Base-by-base conservation (phyloP, 2,113 vertebrate genomes). In the Sinocyclocheilus anophthalmus region DNA sequence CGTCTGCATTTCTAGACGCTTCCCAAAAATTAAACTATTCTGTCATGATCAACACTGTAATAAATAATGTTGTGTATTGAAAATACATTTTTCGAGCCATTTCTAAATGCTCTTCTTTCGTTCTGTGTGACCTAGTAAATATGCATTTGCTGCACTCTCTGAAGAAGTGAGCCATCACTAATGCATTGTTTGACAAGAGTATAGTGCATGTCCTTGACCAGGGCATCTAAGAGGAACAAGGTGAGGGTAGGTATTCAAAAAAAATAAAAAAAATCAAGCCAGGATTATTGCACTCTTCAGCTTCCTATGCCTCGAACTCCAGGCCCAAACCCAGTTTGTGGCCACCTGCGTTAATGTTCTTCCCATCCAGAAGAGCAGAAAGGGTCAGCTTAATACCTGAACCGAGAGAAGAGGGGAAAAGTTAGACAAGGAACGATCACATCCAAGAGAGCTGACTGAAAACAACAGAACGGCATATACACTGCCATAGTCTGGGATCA, bases 251-350 rank as follows among this genome's bases (percentile, higher is more conserved):
- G 94, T 97, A 97, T 94, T 94, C 93, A 94, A 48, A 92, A 92
- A 94, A 93, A 94, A 94, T 93, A 93, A 92, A 93, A 9, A 30
- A 33, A 33, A 33, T 33, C 90, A 89, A 91, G 92, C 90, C 85
- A 90, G 33, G 86, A 91, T 89, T 76, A 90, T 88, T 67, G 89
- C 88, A 89, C 13, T 90, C 91, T 87, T 82, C 45, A 24, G 84
- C 84, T 85, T 84, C 93, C 94, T 96, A 99, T 30, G 97, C 97
- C 94, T 99, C 96, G 92, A 99, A 98, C 94, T 99, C 98, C 84
- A 99, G 92, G 92, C 98, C 98, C 88, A 99, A 93, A 90, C 98
- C 98, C 55, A 99, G 95, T 92, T 99, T 99, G 94, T 99, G 98
- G 88, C 97, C 98, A 2, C 98, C 98, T 1, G 96, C 96, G 0